phyloP scores from a whole-genome alignment of 64 coral and sea anemone species.

The Orbicella faveolata region DNA sequence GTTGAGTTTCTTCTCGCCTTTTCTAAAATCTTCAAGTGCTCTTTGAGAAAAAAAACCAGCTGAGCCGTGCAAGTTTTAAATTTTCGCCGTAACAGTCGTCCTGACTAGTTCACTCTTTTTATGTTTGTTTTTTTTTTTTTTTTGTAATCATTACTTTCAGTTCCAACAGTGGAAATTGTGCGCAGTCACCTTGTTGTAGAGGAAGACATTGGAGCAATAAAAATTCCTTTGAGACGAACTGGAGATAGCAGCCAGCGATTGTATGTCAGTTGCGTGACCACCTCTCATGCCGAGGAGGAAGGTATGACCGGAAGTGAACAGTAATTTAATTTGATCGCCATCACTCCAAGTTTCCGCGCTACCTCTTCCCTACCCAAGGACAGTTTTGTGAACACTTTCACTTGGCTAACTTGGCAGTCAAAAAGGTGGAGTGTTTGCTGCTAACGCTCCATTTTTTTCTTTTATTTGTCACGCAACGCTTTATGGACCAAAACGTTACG shows the following conservation, averaged over 20 bases:
- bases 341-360: too few relatives aligned
- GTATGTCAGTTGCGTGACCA: slow-evolving; percentile 46
- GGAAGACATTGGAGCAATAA: slow-evolving; percentile 44
- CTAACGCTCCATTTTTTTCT: too few relatives aligned
- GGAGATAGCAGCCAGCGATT: slow-evolving; percentile 51
- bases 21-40: too few relatives aligned
- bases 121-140: not conserved
- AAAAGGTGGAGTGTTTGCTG: too few relatives aligned
- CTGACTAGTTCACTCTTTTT: not conserved
- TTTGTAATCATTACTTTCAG: not conserved
- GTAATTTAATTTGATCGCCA: not conserved
- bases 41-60: too few relatives aligned
- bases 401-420: too few relatives aligned
- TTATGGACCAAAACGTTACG: too few relatives aligned
- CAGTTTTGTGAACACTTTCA: too few relatives aligned
- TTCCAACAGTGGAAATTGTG: slow-evolving; percentile 46
- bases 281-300: not conserved
- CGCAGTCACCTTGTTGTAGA: slow-evolving; percentile 41
- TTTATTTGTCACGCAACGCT: too few relatives aligned
- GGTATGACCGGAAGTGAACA: not conserved
- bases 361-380: too few relatives aligned
- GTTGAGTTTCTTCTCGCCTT: too few relatives aligned
- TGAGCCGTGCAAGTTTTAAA: too few relatives aligned
- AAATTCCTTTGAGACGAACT: slow-evolving; percentile 43
- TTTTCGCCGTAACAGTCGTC: not conserved